Evolutionary conservation across 1,140 invertebrate genomes (phyloP), one percentile per base, ranked within the genome.

Genomic region (Drosophila truncata): DNA sequence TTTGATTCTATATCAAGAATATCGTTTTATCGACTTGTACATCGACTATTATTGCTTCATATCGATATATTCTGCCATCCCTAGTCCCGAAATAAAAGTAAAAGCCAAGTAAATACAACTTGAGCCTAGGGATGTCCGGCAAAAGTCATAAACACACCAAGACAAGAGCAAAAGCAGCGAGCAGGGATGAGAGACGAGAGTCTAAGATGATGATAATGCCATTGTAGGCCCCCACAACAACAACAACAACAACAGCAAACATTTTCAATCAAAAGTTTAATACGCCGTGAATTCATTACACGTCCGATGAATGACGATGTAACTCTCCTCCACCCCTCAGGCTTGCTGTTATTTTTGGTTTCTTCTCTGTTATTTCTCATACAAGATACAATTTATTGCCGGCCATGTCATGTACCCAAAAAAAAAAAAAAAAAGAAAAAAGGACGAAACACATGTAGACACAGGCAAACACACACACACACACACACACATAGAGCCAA

Each of bases 351-450:
- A 83, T 82, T 87, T 37, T 80, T 70, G 75, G 74, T 71, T 78
- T 87, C 63, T 70, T 46, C 13, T 60, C 58, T 50, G 49, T 64
- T 59, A 37, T 37, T 71, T 72, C 70, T 87, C 80, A 87, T 82
- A 55, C 33, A 91, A 91, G 86, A 91, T 82, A 83, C 75, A 91
- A 91, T 91, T 91, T 91, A 91, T 91, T 91, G 86, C 87, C 69
- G 65, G 65, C 79, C 83, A 47, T 29, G 71, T 72, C 80, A 88
- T 80, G 86, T 80, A 74, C 46, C 46, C 64, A 7, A 9, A 10
- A 33, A 33, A 33, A 7, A 6, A 33, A 10, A 33, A 33, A 11
- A 33, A 33, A 31, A 31, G 57, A 57, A 63, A 52, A 52, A 73
- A 67, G 61, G 54, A 62, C 44, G 58, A 80, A 69, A 75, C 76